Percentiles rank a stretch among this genome's conserved stretches.
Evolutionary conservation across 1,140 invertebrate genomes (phyloP).

Genomic region (Nephila pilipes): DNA sequence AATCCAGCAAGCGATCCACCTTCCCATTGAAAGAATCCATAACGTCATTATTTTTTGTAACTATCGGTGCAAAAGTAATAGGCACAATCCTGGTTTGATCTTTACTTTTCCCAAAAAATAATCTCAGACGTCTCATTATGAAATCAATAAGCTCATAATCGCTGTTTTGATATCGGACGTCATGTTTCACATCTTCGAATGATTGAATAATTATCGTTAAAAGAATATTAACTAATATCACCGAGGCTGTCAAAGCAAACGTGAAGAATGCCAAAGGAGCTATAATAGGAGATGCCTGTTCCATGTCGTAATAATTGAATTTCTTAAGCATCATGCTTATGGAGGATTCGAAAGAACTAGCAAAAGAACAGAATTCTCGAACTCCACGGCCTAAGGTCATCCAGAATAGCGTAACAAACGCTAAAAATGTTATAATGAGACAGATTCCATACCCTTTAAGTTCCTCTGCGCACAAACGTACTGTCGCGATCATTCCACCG

Average conservation of each 20-base stretch:
- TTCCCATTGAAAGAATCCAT: conserved; percentile 80
- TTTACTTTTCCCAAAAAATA: conserved; percentile 76
- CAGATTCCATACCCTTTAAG: conserved; percentile 79
- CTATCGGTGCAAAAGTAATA: background rate
- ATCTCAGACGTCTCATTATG: conserved; percentile 79
- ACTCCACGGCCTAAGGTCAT: conserved; percentile 81
- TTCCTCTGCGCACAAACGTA: conserved; percentile 79
- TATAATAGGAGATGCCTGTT: conserved; percentile 80
- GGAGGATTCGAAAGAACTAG: conserved; percentile 82
- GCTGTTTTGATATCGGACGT: conserved; percentile 79
- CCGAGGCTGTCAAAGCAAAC: conserved; percentile 83
- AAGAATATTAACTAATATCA: conserved; percentile 84
- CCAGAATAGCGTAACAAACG: conserved; percentile 82
- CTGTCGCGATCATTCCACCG: conserved; percentile 81
- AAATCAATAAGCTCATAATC: conserved; percentile 80
- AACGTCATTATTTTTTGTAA: conserved; percentile 71
- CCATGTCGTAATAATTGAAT: conserved; percentile 83
- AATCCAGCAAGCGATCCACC: conserved; percentile 81
- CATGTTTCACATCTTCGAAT: conserved; percentile 79
- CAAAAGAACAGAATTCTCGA: conserved; percentile 82
- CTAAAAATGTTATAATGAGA: conserved; percentile 80
- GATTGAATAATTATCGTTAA: conserved; percentile 83
- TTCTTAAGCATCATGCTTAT: conserved; percentile 84
- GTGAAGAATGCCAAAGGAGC: conserved; percentile 83
- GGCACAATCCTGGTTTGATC: conserved; percentile 10